A percentile compares a stretch with the other conserved stretches of the same genome.
Evolutionary conservation across 2,797 vertebrate genomes (phyloP).

Genomic region (Anabas testudineus): DNA sequence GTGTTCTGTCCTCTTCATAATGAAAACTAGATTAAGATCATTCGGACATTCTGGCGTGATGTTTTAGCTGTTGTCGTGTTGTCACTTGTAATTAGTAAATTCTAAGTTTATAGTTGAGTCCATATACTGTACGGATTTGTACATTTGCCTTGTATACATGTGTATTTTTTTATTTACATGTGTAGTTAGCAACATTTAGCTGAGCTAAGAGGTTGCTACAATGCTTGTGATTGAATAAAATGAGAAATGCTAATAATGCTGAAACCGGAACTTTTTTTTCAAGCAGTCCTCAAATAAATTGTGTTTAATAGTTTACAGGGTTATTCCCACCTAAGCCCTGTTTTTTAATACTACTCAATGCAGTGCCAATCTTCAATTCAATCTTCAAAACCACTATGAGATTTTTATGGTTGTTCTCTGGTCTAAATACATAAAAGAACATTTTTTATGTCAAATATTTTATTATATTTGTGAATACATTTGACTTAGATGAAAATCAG

Average conservation of each 20-base stretch:
- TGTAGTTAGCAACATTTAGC: conserved; percentile 76
- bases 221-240: conserved; percentile 81
- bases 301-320: background rate
- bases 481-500: no score
- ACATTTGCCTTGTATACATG: conserved; percentile 71
- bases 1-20: conserved; percentile 60
- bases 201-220: conserved; percentile 75
- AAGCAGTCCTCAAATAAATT: conserved; percentile 7
- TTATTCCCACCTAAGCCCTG: no score
- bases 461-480: no score
- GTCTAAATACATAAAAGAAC: no score
- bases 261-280: conserved; percentile 61
- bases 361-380: no score
- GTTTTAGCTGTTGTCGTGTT: conserved; percentile 75
- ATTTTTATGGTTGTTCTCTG: no score
- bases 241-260: conserved; percentile 81
- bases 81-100: conserved; percentile 68
- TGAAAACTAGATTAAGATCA: conserved; percentile 51
- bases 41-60: conserved; percentile 65
- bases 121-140: conserved; percentile 63
- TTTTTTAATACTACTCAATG: background rate
- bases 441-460: no score
- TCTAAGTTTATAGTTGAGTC: conserved; percentile 64
- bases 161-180: conserved; percentile 69
- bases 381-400: no score